These are phyloP conservation scores for Ctenodactylus gundi DNA, from an alignment of 2,113 vertebrate genomes.

Conservation along the genomic window DNA sequence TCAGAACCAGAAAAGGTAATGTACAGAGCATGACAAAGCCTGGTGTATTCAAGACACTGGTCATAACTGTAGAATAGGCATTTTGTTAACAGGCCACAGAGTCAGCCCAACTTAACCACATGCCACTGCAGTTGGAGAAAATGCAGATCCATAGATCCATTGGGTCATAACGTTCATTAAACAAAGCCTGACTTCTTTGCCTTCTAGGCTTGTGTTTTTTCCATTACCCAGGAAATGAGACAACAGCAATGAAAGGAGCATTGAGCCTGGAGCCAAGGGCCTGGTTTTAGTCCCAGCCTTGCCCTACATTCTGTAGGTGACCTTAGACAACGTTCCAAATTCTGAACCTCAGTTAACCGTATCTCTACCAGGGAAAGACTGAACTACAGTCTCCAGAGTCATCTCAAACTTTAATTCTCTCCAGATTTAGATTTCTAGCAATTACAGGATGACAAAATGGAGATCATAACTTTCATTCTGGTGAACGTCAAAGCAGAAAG, in stretches of 20 bases:
- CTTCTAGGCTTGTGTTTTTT: neutral
- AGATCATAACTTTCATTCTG: neutral
- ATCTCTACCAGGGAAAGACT: neutral
- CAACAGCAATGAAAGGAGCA: neutral
- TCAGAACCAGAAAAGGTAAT: neutral
- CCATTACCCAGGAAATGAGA: neutral
- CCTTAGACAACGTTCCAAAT: neutral
- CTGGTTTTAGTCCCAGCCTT: neutral
- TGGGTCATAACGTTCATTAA: neutral
- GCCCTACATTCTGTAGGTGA: neutral
- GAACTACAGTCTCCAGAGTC: neutral
- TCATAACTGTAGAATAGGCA: neutral
- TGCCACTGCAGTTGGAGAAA: neutral
- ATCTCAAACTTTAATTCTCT: conserved; percentile 8
- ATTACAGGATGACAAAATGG: neutral
- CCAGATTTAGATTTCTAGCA: neutral
- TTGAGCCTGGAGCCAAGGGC: neutral
- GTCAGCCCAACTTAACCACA: neutral
- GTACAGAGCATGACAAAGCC: neutral
- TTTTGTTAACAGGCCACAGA: neutral
- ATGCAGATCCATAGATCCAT: neutral
- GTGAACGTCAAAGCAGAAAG: conserved; percentile 8
- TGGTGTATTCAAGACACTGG: neutral
- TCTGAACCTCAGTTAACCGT: neutral
- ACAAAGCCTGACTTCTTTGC: conserved; percentile 21